phyloP scores from a whole-genome alignment of 2,113 vertebrate genomes.

The Corythoichthys intestinalis region DNA sequence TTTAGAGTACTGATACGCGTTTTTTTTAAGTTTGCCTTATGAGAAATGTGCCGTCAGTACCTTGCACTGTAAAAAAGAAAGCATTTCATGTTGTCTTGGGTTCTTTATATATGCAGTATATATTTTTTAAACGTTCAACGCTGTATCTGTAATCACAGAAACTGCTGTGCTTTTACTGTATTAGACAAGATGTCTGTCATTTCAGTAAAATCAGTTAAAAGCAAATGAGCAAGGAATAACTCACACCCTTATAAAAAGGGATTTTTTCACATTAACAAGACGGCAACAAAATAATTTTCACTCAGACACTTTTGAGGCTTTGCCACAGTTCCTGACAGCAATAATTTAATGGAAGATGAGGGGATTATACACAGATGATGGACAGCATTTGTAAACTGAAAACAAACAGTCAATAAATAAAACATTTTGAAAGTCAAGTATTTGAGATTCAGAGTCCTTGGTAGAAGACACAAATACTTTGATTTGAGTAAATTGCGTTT shows the following conservation, averaged over 20 bases:
- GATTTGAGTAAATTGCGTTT: background rate
- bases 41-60: too few relatives aligned
- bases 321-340: constrained; percentile 64
- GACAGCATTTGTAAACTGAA: constrained; percentile 7
- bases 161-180: constrained; percentile 41
- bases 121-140: background rate
- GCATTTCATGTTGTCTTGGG: background rate
- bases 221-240: constrained; percentile 18
- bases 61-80: too few relatives aligned
- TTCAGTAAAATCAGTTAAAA: constrained; percentile 34
- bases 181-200: constrained; percentile 50
- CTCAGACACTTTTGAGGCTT: constrained; percentile 38
- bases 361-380: constrained; percentile 13
- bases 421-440: constrained; percentile 35
- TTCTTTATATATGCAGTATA: background rate
- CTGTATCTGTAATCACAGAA: background rate
- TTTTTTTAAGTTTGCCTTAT: too few relatives aligned
- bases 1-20: too few relatives aligned
- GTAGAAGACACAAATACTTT: background rate
- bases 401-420: constrained; percentile 46
- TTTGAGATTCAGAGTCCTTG: constrained; percentile 8
- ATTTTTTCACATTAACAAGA: constrained; percentile 47
- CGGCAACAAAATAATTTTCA: constrained; percentile 30
- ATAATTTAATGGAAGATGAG: constrained; percentile 47
- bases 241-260: constrained; percentile 59